These are phyloP conservation scores for Penaeus chinensis DNA, from an alignment of 1,140 invertebrate species.

Conservation along the genomic window DNA sequence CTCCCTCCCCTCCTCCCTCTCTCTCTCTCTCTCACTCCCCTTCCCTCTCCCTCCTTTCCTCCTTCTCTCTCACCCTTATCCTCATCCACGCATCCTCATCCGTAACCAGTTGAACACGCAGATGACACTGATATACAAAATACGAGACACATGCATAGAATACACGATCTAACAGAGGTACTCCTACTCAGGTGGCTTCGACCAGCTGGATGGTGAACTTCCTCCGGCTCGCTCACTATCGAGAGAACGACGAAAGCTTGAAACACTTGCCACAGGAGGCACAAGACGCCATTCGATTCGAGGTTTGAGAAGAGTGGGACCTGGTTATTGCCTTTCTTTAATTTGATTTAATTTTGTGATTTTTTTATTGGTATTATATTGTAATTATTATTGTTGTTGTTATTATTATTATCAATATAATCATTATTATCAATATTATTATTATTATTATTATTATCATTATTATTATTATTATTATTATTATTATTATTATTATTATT, in stretches of 20 bases:
- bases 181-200: slow-evolving; percentile 35
- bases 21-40: too few species aligned
- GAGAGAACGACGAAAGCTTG: slow-evolving; percentile 28
- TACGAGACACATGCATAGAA: background rate
- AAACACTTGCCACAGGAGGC: background rate
- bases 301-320: background rate
- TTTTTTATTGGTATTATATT: background rate
- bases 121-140: too few species aligned
- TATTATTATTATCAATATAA: background rate
- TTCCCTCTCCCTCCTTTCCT: too few species aligned
- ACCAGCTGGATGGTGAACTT: slow-evolving; percentile 54
- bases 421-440: background rate
- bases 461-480: too few species aligned
- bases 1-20: background rate
- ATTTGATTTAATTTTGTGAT: background rate
- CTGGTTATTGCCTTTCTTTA: background rate
- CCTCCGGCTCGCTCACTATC: slow-evolving; percentile 33
- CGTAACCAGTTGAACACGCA: too few species aligned
- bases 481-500: background rate
- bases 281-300: slow-evolving; percentile 8
- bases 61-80: too few species aligned
- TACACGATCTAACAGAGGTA: background rate
- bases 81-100: too few species aligned
- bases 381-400: background rate
- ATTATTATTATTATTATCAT: too few species aligned